Percentiles rank a stretch among this genome's conserved stretches.
These are phyloP conservation scores for Ceratina japonica DNA, from an alignment of 1,140 invertebrate species.

Conservation along the genomic window DNA sequence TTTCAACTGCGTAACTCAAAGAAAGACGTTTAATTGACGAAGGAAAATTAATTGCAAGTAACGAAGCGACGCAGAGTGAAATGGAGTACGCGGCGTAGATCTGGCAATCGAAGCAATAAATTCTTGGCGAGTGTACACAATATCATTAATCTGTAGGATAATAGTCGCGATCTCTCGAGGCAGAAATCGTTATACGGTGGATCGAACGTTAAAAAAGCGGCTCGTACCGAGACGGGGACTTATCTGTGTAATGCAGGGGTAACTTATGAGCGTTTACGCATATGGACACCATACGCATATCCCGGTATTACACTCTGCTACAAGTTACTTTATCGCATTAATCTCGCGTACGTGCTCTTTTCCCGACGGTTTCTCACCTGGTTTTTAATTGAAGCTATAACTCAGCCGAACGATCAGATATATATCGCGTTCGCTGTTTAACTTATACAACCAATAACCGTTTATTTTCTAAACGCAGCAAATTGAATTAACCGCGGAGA, in stretches of 20 bases:
- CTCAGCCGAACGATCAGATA: neutral
- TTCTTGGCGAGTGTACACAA: slow-evolving; percentile 8
- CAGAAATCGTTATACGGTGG: slow-evolving; percentile 17
- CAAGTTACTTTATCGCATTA: slow-evolving; percentile 43
- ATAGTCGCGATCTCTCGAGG: slow-evolving; percentile 19
- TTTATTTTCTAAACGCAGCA: slow-evolving; percentile 29
- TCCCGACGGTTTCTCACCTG: slow-evolving; percentile 31
- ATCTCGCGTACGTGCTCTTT: slow-evolving; percentile 39
- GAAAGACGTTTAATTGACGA: too few species aligned
- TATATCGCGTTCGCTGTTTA: slow-evolving; percentile 15
- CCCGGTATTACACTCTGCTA: slow-evolving; percentile 39
- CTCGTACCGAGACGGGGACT: slow-evolving; percentile 4
- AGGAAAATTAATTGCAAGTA: too few species aligned
- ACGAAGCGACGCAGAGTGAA: neutral
- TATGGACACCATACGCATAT: neutral
- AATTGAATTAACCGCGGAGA: slow-evolving; percentile 29
- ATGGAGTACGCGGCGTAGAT: neutral
- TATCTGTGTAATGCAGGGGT: neutral
- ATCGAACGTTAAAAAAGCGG: slow-evolving; percentile 34
- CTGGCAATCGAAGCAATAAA: slow-evolving; percentile 2
- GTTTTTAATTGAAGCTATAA: slow-evolving; percentile 40
- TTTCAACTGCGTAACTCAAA: too few species aligned
- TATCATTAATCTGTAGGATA: slow-evolving; percentile 24
- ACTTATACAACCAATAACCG: slow-evolving; percentile 30
- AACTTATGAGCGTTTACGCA: neutral